Evolutionary conservation across 2,797 vertebrate species (phyloP).

Genomic region (Oreortyx pictus): DNA sequence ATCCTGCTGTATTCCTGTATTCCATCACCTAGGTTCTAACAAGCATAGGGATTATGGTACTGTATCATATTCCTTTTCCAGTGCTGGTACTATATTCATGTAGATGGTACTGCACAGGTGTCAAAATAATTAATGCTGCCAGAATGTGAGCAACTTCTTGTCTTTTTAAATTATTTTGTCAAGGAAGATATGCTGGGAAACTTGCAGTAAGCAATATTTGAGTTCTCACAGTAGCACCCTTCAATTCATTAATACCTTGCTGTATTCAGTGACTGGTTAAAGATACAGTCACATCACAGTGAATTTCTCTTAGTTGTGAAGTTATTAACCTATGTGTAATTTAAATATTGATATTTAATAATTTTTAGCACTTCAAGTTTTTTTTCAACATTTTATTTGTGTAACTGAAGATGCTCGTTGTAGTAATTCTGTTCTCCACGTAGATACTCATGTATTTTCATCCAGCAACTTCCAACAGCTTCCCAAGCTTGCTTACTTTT

Average conservation of each 20-base stretch:
- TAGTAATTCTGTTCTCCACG: neutral
- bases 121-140: neutral
- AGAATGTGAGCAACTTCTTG: neutral
- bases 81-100: neutral
- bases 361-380: neutral
- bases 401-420: neutral
- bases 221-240: neutral
- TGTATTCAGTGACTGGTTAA: neutral
- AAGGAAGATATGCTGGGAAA: neutral
- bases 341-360: neutral
- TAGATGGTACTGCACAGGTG: neutral
- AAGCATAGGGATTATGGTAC: neutral
- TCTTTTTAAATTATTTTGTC: neutral
- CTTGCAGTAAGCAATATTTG: neutral
- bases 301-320: neutral
- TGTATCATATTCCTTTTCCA: neutral
- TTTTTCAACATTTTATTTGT: neutral
- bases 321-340: neutral
- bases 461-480: neutral
- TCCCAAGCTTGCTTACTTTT: neutral
- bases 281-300: neutral
- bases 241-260: neutral
- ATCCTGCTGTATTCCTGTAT: accelerated
- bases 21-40: neutral
- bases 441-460: neutral